Conservation (phyloP, 2,888 invertebrate genomes). For the Drosophila cognata region DNA sequence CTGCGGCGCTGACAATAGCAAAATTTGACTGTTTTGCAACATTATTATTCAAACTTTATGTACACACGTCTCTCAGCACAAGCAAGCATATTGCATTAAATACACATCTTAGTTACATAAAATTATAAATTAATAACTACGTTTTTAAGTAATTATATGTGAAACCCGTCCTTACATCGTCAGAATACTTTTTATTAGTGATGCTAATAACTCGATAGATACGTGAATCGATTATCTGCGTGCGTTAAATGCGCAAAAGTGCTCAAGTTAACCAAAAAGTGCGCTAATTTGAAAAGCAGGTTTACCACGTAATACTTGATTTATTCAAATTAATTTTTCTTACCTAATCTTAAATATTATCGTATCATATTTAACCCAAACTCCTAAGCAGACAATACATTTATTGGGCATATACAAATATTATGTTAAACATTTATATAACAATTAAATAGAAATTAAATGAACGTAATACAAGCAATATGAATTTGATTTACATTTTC, state of each 20-base stretch:
- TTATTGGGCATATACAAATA: constrained; percentile 11
- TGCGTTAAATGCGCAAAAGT: constrained; percentile 8
- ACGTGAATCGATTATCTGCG: constrained; percentile 14
- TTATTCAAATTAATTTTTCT: background rate
- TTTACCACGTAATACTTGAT: background rate
- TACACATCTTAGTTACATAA: constrained; percentile 8
- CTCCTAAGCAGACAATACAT: background rate
- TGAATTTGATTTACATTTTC: constrained; percentile 16
- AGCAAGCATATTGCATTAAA: background rate
- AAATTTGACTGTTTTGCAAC: constrained; percentile 21
- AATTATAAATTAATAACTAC: constrained; percentile 12
- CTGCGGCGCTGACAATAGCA: constrained; percentile 64
- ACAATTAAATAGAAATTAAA: constrained; percentile 5
- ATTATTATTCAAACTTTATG: constrained; percentile 2
- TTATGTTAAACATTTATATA: constrained; percentile 1
- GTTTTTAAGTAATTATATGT: constrained; percentile 24
- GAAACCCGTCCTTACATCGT: constrained; percentile 55
- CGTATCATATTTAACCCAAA: background rate
- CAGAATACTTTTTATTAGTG: constrained; percentile 51
- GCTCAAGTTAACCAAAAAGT: background rate
- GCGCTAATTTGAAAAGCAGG: constrained; percentile 1
- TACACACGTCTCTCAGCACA: constrained; percentile 24
- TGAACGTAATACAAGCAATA: constrained; percentile 8
- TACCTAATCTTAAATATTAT: constrained; percentile 19
- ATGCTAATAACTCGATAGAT: constrained; percentile 17